Evolutionary conservation across 2,888 invertebrate species (phyloP).

Genomic region (Pocota personata): DNA sequence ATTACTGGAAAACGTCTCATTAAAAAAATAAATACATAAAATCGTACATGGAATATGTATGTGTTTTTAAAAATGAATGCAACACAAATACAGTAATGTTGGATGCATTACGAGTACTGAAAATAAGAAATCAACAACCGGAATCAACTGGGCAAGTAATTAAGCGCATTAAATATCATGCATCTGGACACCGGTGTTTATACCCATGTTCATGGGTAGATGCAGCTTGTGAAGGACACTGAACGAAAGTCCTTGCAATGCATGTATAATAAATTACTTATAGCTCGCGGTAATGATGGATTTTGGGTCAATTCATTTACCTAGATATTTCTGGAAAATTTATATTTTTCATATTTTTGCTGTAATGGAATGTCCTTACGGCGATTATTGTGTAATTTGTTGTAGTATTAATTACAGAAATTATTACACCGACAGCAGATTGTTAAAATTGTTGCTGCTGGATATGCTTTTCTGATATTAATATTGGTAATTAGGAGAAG

Average conservation of each 20-base stretch:
- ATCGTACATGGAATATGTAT: too few relatives aligned
- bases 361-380: not conserved
- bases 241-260: conserved; percentile 46
- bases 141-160: conserved; percentile 44
- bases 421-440: not conserved
- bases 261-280: conserved; percentile 56
- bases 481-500: not conserved
- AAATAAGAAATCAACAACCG: too few relatives aligned
- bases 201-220: too few relatives aligned
- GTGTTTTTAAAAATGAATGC: conserved; percentile 19
- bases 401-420: not conserved
- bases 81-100: conserved; percentile 2
- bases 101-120: not conserved
- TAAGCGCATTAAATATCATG: conserved; percentile 49
- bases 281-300: conserved; percentile 52
- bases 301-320: conserved; percentile 48
- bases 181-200: not conserved
- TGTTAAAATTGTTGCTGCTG: not conserved
- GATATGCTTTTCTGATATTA: not conserved
- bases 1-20: conserved; percentile 40
- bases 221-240: not conserved
- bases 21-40: conserved; percentile 24
- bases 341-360: not conserved
- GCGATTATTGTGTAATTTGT: not conserved
- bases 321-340: conserved; percentile 2